phyloP scores from a whole-genome alignment of 2,888 invertebrate genomes.

The Acleris literana region DNA sequence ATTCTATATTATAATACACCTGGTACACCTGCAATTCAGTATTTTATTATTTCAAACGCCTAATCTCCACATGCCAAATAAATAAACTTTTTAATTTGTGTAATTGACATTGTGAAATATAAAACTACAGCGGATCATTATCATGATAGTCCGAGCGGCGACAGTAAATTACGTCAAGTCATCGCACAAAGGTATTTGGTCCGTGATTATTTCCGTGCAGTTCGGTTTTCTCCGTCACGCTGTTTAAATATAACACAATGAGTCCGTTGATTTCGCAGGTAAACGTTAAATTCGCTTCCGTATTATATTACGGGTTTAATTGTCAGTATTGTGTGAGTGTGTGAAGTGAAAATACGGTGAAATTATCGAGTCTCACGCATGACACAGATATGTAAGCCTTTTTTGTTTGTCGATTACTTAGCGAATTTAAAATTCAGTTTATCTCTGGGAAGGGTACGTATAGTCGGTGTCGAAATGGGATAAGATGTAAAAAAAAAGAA shows the following conservation, averaged over 20 bases:
- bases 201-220: constrained; percentile 1
- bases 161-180: constrained; percentile 3
- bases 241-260: constrained; percentile 4
- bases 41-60: too few relatives aligned
- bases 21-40: too few relatives aligned
- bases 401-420: too few relatives aligned
- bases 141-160: constrained; percentile 1
- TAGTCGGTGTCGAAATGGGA: too few relatives aligned
- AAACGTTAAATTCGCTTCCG: not conserved
- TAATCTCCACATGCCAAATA: too few relatives aligned
- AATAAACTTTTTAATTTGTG: too few relatives aligned
- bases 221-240: constrained; percentile 1
- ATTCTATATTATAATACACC: too few relatives aligned
- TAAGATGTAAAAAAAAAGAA: too few relatives aligned
- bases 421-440: too few relatives aligned
- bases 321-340: not conserved
- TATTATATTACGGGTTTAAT: not conserved
- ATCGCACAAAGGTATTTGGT: not conserved
- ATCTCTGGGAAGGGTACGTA: too few relatives aligned
- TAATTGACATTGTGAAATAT: not conserved
- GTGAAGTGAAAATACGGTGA: not conserved
- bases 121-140: not conserved
- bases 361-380: not conserved
- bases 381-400: too few relatives aligned
- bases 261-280: constrained; percentile 1